Evolutionary conservation across 2,113 vertebrate species (phyloP).

Genomic region (Okapia johnstoni): DNA sequence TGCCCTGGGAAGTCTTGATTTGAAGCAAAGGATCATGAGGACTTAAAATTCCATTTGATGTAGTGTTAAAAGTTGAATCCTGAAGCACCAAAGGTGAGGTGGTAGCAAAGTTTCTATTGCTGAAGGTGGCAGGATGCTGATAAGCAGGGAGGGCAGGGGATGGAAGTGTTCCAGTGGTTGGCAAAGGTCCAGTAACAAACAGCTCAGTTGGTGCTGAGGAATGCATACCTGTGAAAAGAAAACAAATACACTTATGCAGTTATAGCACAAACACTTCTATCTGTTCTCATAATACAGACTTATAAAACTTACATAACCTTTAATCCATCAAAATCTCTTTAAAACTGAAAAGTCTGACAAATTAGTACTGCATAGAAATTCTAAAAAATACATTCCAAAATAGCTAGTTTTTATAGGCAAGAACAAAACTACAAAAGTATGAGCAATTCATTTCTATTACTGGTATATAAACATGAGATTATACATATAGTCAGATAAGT

Average conservation of each 20-base stretch:
- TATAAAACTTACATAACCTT: background rate
- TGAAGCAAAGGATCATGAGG: conserved; percentile 91
- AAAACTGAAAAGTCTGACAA: background rate
- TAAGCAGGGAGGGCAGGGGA: conserved; percentile 91
- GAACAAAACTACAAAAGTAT: conserved; percentile 28
- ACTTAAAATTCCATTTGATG: conserved; percentile 92
- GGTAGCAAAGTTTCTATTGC: conserved; percentile 90
- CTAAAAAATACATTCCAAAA: conserved; percentile 28
- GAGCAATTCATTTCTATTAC: background rate
- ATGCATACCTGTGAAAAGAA: conserved; percentile 88
- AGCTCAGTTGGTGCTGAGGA: conserved; percentile 91
- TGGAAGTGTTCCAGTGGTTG: conserved; percentile 93
- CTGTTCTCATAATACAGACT: background rate
- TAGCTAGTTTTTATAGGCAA: conserved; percentile 27
- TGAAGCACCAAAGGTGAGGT: conserved; percentile 91
- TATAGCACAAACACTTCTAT: background rate
- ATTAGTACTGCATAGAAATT: background rate
- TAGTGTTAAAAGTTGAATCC: conserved; percentile 91
- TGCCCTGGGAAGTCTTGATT: conserved; percentile 92
- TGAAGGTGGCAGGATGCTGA: conserved; percentile 93
- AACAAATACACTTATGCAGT: conserved; percentile 45
- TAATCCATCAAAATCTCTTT: background rate
- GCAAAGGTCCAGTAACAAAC: conserved; percentile 94
- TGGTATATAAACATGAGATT: background rate
- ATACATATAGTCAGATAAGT: background rate